These are phyloP conservation scores for Ochropleura leucogaster DNA, from an alignment of 2,888 invertebrate species.

Conservation along the genomic window DNA sequence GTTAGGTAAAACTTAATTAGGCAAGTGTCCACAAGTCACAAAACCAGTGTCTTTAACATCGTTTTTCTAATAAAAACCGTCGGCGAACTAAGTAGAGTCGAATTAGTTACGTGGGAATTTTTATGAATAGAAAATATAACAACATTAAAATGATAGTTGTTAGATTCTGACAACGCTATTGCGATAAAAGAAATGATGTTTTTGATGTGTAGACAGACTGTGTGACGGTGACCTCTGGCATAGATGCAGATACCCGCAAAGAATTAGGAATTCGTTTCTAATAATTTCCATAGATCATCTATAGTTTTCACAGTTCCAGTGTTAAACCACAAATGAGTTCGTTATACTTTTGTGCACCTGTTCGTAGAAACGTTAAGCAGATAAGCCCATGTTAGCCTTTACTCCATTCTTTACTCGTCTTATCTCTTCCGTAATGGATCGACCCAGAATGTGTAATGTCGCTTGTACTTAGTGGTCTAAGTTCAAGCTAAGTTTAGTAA, in stretches of 20 bases:
- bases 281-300: background rate
- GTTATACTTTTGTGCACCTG: conserved; percentile 63
- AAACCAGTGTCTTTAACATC: conserved; percentile 18
- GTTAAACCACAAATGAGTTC: conserved; percentile 68
- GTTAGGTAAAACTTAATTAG: conserved; percentile 50
- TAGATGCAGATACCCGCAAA: background rate
- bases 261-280: background rate
- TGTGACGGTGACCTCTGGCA: conserved; percentile 9
- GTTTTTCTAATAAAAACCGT: conserved; percentile 38
- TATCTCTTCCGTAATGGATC: conserved; percentile 78
- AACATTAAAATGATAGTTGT: conserved; percentile 46
- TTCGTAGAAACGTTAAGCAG: conserved; percentile 60
- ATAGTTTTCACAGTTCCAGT: conserved; percentile 12
- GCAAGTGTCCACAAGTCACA: conserved; percentile 15
- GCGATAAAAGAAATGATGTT: conserved; percentile 28
- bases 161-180: conserved; percentile 26
- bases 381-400: conserved; percentile 70
- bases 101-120: conserved; percentile 44
- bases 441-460: conserved; percentile 38
- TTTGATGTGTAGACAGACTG: conserved; percentile 40
- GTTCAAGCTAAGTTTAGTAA: conserved; percentile 6
- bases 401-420: conserved; percentile 76
- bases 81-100: conserved; percentile 5
- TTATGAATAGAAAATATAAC: conserved; percentile 34
- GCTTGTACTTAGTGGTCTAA: conserved; percentile 40